Percentiles rank a stretch among this genome's conserved stretches.
Conservation (phyloP, 2,797 vertebrate species). For the Trachops cirrhosus region DNA sequence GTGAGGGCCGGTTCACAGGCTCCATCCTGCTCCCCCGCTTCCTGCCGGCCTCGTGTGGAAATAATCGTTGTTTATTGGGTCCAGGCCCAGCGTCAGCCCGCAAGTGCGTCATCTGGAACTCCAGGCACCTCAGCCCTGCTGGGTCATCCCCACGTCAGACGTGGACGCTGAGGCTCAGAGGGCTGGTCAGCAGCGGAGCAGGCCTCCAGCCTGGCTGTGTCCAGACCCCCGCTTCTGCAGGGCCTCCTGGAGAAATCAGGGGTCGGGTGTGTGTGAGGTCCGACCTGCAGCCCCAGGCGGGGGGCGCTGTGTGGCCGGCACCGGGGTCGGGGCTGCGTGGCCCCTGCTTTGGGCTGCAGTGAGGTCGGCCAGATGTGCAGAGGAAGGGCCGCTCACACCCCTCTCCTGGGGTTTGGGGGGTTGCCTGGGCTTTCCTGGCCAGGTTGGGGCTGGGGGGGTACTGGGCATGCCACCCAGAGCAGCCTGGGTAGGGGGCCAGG, state of each 20-base stretch:
- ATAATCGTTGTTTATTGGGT: accelerated
- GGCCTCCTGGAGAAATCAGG: neutral
- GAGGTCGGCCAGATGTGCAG: accelerated
- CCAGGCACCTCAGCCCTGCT: no score
- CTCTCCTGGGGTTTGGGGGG: neutral
- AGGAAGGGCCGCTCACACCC: neutral
- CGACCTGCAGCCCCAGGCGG: neutral
- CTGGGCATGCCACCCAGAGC: no score
- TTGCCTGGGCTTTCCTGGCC: neutral
- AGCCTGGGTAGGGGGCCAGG: neutral
- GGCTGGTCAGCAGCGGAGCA: accelerated
- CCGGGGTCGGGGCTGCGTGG: accelerated
- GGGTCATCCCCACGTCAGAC: accelerated
- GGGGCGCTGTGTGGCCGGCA: accelerated
- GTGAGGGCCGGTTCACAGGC: accelerated
- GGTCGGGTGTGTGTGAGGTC: neutral
- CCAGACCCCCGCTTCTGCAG: accelerated
- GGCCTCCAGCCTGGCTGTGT: accelerated
- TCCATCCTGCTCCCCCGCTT: neutral
- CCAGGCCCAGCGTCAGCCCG: neutral
- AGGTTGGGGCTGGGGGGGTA: neutral
- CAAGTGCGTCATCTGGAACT: accelerated
- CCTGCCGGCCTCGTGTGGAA: neutral
- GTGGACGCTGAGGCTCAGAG: neutral
- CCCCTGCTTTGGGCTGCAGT: neutral